A percentile compares a stretch with the other conserved stretches of the same genome.
Evolutionary conservation across 2,888 invertebrate species (phyloP).

Genomic region (Lacanobia wlatinum): DNA sequence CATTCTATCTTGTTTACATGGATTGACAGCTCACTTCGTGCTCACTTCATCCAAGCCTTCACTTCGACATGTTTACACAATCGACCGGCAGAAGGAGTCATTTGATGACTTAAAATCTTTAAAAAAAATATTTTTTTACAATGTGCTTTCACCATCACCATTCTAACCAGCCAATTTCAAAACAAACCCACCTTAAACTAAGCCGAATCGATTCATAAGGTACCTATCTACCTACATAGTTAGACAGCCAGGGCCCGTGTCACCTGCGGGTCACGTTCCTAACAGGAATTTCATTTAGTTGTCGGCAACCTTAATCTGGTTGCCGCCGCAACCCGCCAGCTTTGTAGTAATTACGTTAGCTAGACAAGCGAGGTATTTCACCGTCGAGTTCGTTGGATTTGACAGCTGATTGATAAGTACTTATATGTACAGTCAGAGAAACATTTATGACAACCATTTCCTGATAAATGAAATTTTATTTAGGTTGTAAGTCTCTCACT

Average conservation of each 20-base stretch:
- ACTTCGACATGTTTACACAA: no score
- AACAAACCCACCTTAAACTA: slow-evolving; percentile 16
- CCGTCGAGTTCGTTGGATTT: slow-evolving; percentile 51
- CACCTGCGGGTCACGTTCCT: slow-evolving; percentile 62
- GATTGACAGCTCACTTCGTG: no score
- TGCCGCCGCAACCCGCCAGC: slow-evolving; percentile 46
- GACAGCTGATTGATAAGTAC: slow-evolving; percentile 64
- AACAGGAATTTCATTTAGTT: slow-evolving; percentile 77
- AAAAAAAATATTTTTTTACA: no score
- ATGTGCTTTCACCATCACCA: neutral
- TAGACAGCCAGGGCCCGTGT: slow-evolving; percentile 52
- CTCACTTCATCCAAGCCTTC: no score
- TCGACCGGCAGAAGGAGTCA: no score
- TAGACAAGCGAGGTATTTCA: slow-evolving; percentile 64
- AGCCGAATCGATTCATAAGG: slow-evolving; percentile 38
- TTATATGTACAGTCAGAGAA: neutral
- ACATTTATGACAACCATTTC: neutral
- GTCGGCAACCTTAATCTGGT: slow-evolving; percentile 72
- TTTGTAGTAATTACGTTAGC: slow-evolving; percentile 61
- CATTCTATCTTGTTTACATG: no score
- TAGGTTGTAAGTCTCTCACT: neutral
- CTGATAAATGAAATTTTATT: neutral
- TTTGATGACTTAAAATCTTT: no score
- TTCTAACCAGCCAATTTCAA: slow-evolving; percentile 10
- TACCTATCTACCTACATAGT: neutral